Conservation (phyloP, 1,140 invertebrate genomes). For the Trigoniulus corallinus region DNA sequence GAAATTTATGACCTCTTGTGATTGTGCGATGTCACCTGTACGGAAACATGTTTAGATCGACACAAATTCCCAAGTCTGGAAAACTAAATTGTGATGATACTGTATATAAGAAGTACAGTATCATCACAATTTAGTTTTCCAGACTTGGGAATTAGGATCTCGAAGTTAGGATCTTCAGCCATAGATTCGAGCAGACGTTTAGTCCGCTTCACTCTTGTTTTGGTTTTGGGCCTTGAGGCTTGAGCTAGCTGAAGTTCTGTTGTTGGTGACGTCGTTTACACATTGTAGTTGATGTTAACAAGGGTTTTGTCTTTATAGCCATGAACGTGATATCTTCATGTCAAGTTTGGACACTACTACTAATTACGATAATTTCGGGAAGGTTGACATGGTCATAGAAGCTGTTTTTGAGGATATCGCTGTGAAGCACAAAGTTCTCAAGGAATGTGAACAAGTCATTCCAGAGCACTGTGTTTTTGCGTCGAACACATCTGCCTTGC, state of each 20-base stretch:
- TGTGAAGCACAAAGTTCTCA: slow-evolving; percentile 92
- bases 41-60: too few species aligned
- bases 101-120: too few species aligned
- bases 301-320: slow-evolving; percentile 25
- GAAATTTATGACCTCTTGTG: not conserved
- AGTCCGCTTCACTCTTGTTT: too few species aligned
- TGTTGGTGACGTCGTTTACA: not conserved
- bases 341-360: slow-evolving; percentile 64
- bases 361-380: slow-evolving; percentile 69
- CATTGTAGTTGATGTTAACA: too few species aligned
- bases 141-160: too few species aligned
- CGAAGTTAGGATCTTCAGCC: too few species aligned
- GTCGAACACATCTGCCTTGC: slow-evolving; percentile 95
- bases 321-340: slow-evolving; percentile 62
- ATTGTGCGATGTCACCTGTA: too few species aligned
- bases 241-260: not conserved
- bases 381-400: slow-evolving; percentile 90
- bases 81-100: too few species aligned
- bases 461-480: slow-evolving; percentile 87
- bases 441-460: slow-evolving; percentile 79
- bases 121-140: too few species aligned
- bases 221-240: too few species aligned
- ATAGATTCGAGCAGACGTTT: too few species aligned
- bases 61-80: too few species aligned
- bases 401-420: slow-evolving; percentile 96